These are phyloP conservation scores for Galerucella nymphaeae DNA, from an alignment of 2,888 invertebrate genomes.

Conservation along the genomic window DNA sequence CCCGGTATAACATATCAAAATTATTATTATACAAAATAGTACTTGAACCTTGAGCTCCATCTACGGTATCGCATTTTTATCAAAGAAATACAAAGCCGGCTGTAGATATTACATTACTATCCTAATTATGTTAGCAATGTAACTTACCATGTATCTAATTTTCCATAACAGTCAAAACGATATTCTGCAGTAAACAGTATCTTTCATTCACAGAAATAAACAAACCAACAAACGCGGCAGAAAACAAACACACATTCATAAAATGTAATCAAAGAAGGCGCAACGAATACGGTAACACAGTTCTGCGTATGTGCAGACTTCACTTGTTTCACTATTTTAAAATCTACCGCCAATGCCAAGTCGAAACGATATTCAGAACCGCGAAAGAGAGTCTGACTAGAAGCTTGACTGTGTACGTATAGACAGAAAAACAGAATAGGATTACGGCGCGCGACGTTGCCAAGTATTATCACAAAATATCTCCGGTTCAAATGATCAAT, in stretches of 20 bases:
- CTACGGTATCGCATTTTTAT: neutral
- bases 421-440: conserved; percentile 24
- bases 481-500: neutral
- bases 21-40: neutral
- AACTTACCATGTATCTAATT: conserved; percentile 15
- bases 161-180: conserved; percentile 29
- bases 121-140: neutral
- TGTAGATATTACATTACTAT: neutral
- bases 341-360: conserved; percentile 14
- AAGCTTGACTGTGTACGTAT: conserved; percentile 23
- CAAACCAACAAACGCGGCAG: conserved; percentile 30
- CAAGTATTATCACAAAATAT: neutral
- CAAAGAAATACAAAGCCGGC: neutral
- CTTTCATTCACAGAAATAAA: conserved; percentile 38
- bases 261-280: conserved; percentile 39
- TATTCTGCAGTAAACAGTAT: conserved; percentile 8
- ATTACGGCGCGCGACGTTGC: conserved; percentile 8
- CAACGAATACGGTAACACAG: conserved; percentile 26
- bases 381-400: conserved; percentile 23
- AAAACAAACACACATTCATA: conserved; percentile 40
- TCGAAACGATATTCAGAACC: conserved; percentile 12
- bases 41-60: conserved; percentile 4
- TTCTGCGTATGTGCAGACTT: conserved; percentile 32
- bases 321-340: conserved; percentile 39
- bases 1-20: neutral